Conservation (phyloP, 2,888 invertebrate species). For the Agonopterix alstromeriana region DNA sequence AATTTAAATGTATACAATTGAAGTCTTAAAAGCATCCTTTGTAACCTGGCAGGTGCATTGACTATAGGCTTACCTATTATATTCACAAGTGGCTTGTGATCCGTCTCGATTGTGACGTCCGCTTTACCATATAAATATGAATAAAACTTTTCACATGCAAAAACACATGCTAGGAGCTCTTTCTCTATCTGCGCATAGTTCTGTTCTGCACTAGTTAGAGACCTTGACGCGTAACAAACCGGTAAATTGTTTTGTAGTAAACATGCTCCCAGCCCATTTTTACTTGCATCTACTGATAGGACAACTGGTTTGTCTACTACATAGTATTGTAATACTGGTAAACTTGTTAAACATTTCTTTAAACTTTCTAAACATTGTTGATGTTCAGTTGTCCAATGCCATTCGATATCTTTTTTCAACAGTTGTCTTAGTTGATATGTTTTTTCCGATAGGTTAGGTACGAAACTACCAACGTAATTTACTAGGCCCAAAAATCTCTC, state of each 20-base stretch:
- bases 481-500: slow-evolving; percentile 4
- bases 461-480: slow-evolving; percentile 1
- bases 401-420: not conserved
- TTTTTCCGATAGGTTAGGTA: not conserved
- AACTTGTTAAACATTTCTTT: slow-evolving; percentile 3
- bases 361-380: slow-evolving; percentile 1
- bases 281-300: slow-evolving; percentile 12
- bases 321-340: slow-evolving; percentile 2
- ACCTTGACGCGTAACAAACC: not conserved
- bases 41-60: slow-evolving; percentile 10
- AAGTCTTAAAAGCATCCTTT: slow-evolving; percentile 15
- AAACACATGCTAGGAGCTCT: not conserved
- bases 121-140: not conserved
- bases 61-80: slow-evolving; percentile 14
- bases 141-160: not conserved
- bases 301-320: slow-evolving; percentile 3
- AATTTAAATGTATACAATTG: slow-evolving; percentile 14
- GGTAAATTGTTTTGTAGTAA: slow-evolving; percentile 5
- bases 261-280: slow-evolving; percentile 16
- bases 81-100: slow-evolving; percentile 6
- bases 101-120: slow-evolving; percentile 6
- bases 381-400: slow-evolving; percentile 6
- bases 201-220: not conserved
- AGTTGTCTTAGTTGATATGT: not conserved
- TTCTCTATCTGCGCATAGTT: not conserved